Evolutionary conservation across 2,888 invertebrate species (phyloP), one percentile per base, ranked within the genome.

Genomic region (Cantharis flavilabris): DNA sequence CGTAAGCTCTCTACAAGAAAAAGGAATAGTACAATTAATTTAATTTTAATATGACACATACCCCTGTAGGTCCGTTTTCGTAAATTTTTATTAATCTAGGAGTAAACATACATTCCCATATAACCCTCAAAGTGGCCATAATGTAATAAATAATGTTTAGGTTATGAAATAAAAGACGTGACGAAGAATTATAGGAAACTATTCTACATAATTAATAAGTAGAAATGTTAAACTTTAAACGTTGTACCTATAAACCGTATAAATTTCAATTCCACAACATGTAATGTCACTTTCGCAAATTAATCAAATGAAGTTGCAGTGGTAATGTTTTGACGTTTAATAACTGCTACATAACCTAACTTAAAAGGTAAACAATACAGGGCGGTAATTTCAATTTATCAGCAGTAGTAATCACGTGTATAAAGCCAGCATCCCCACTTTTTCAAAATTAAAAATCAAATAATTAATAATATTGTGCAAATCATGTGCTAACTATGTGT

Each of bases 11-110:
- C 93, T 93, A 84, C 89, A 82, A 76, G 76, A 82, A 18, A 2
- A 26, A 9, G 30, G 20, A n/a, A n/a, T 11, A 11, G n/a, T 33
- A 72, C n/a, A 71, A 69, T 71, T 28, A 73, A 20, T 13, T 71
- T 69, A 63, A 64, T 79, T 77, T 71, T 67, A 72, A 14, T 16
- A 33, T 7, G 14, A 71, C 72, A 70, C 77, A 76, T 86, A 90
- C 90, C 86, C 92, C 91, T 64, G 89, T 84, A n/a, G 91, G 87
- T 70, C 91, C 90, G 87, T 92, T 90, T 79, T 91, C 90, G 85
- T 95, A 94, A 82, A 94, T 91, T 89, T 93, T 93, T 82, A 91
- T 93, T 33, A 96, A 89, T 83, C 92, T 91, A 13, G 95, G 95
- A 9, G 93, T 91, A 85, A 94, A 92, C 82, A 94, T 88, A 85